Percentiles rank a stretch among this genome's conserved stretches.
phyloP scores from a whole-genome alignment of 2,888 invertebrate species.

The Pristionchus maxplancki region DNA sequence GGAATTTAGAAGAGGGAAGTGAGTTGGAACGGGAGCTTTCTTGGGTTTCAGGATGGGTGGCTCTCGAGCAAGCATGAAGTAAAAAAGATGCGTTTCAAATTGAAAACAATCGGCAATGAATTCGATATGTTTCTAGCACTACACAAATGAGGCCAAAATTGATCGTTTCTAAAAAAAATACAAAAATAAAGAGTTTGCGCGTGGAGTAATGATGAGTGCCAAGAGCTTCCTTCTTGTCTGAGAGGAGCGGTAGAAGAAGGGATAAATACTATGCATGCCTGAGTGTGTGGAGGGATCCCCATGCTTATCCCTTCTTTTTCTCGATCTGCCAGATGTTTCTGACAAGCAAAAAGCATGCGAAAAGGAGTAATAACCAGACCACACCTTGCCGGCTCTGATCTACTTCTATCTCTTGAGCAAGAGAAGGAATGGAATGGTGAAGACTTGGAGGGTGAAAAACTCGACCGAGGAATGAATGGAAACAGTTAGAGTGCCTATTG shows the following conservation, averaged over 20 bases:
- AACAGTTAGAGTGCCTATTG: too few relatives aligned
- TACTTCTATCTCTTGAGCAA: background rate
- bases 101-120: too few relatives aligned
- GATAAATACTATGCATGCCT: conserved; percentile 24
- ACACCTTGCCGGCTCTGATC: conserved; percentile 1
- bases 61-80: too few relatives aligned
- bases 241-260: background rate
- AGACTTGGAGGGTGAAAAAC: background rate
- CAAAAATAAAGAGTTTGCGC: background rate
- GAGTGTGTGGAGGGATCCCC: background rate
- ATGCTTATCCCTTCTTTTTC: background rate
- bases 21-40: background rate
- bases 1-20: background rate
- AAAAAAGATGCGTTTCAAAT: too few relatives aligned
- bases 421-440: background rate
- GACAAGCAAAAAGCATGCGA: conserved; percentile 15
- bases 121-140: background rate
- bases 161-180: too few relatives aligned
- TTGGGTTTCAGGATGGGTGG: background rate
- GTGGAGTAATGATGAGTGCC: background rate
- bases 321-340: conserved; percentile 10
- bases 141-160: too few relatives aligned
- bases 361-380: background rate
- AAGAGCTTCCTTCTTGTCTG: too few relatives aligned
- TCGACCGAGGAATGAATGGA: background rate